phyloP scores from a whole-genome alignment of 2,888 invertebrate species.

The Brachyptera putata region DNA sequence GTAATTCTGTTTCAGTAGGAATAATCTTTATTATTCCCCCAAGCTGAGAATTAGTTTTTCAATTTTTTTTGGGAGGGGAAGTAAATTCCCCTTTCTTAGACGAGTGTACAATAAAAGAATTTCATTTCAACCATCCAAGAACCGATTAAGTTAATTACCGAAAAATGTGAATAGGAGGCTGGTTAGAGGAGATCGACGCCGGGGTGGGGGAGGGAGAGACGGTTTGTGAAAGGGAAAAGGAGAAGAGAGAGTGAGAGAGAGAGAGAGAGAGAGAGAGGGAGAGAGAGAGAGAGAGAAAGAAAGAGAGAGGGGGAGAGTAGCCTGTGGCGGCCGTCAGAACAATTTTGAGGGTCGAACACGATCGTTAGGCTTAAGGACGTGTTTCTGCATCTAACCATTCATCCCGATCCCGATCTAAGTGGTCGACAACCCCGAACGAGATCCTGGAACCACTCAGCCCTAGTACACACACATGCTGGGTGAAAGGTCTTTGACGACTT shows the following conservation, averaged over 20 bases:
- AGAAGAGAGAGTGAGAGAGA: neutral
- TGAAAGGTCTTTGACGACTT: constrained; percentile 7
- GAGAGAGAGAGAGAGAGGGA: neutral
- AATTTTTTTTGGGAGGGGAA: constrained; percentile 18
- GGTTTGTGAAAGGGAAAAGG: neutral
- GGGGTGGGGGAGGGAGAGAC: neutral
- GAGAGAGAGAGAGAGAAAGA: neutral
- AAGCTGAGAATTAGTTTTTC: too few species aligned
- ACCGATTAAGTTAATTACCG: constrained; percentile 28
- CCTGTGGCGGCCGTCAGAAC: neutral
- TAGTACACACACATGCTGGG: neutral
- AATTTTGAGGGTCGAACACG: constrained; percentile 5
- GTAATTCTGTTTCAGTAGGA: too few species aligned
- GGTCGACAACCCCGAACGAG: too few species aligned
- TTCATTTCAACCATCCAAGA: constrained; percentile 25
- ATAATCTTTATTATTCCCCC: too few species aligned
- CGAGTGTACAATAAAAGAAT: constrained; percentile 27
- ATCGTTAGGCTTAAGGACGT: neutral
- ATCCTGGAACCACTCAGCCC: too few species aligned
- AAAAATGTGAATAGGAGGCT: constrained; percentile 15
- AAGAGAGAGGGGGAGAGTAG: neutral
- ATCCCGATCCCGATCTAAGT: too few species aligned
- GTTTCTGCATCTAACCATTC: neutral
- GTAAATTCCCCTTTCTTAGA: constrained; percentile 21
- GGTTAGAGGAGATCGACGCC: neutral